Base-by-base conservation (phyloP, 2,888 invertebrate genomes). In the Tridacna gigas region DNA sequence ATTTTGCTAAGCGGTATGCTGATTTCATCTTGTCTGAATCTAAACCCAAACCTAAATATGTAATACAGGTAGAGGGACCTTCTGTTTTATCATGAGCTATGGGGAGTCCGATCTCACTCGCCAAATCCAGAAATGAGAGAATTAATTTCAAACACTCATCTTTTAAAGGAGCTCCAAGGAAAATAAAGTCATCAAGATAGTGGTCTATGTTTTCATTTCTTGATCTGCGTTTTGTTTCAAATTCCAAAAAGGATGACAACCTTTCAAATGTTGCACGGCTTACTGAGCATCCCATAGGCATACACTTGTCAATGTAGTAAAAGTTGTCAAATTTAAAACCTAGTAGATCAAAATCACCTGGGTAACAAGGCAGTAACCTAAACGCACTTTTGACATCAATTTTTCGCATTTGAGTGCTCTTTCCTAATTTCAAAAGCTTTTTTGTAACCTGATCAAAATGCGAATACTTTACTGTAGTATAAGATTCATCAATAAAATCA, bases 161-260 rank as follows among this genome's bases (percentile, higher is more conserved):
- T 25, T 73, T 26, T 2, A 56, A 45, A 4, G 20, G n/a, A 67
- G 66, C 48, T 0, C 83, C 83, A 0, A 77, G 80, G 18, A 75
- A 69, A 18, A 84, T 25, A 28, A 82, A 84, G 56, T 84, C 80
- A 71, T 84, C 83, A 3, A 84, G n/a, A 48, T 84, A 80, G 26
- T 80, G 83, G 11, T 77, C 12, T 9, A 84, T n/a, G 22, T 74
- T 71, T 9, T 51, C n/a, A 5, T 18, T 18, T 9, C 15, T 20
- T 11, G 71, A 15, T 45, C 69, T 71, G 4, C 28, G 5, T 61
- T 63, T 75, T 0, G 78, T 56, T n/a, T 22, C 0, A 48, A 18
- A 66, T 37, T 60, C 79, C 3, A 84, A 47, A 48, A 79, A 84
- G 28, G 28, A 18, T 15, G 80, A 26, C 74, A 83, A 80, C n/a